Percentiles rank a stretch among this genome's conserved stretches.
Evolutionary conservation across 2,113 vertebrate species (phyloP).

Genomic region (Gasterosteus nipponicus): DNA sequence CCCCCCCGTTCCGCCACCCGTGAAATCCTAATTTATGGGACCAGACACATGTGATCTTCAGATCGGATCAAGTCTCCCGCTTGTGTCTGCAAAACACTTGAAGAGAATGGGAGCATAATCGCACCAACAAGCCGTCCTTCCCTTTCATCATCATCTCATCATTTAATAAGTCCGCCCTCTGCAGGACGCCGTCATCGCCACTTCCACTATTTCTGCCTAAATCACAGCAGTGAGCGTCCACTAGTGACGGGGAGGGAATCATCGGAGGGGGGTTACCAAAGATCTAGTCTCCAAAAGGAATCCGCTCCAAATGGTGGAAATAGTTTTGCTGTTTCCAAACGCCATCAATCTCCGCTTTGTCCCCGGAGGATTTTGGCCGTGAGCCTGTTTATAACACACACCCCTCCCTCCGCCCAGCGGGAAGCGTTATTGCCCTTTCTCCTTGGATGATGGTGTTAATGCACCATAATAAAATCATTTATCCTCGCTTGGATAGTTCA

Average conservation of each 20-base stretch:
- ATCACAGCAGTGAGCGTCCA: slow-evolving; percentile 40
- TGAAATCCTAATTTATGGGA: slow-evolving; percentile 30
- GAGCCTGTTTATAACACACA: slow-evolving; percentile 14
- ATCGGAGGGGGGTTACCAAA: slow-evolving; percentile 55
- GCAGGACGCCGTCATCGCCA: slow-evolving; percentile 2
- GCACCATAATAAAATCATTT: slow-evolving; percentile 59
- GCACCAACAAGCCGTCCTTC: slow-evolving; percentile 6
- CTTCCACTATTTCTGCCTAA: too few relatives aligned
- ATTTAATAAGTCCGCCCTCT: slow-evolving; percentile 36
- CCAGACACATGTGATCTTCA: slow-evolving; percentile 45
- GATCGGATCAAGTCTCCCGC: slow-evolving; percentile 53
- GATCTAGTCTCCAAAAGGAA: slow-evolving; percentile 64
- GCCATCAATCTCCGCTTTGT: slow-evolving; percentile 66
- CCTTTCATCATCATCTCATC: slow-evolving; percentile 34
- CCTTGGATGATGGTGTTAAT: slow-evolving; percentile 64
- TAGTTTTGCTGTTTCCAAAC: slow-evolving; percentile 68
- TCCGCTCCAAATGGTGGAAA: slow-evolving; percentile 58
- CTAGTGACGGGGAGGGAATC: slow-evolving; percentile 20
- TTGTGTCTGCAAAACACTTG: slow-evolving; percentile 48
- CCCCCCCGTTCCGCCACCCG: too few relatives aligned
- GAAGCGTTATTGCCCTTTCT: slow-evolving; percentile 60
- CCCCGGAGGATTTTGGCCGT: slow-evolving; percentile 58
- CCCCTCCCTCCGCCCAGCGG: neutral
- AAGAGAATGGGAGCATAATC: slow-evolving; percentile 45
- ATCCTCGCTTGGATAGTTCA: slow-evolving; percentile 43